Base-by-base conservation (phyloP, 2,113 vertebrate genomes). In the Aptenodytes patagonicus region DNA sequence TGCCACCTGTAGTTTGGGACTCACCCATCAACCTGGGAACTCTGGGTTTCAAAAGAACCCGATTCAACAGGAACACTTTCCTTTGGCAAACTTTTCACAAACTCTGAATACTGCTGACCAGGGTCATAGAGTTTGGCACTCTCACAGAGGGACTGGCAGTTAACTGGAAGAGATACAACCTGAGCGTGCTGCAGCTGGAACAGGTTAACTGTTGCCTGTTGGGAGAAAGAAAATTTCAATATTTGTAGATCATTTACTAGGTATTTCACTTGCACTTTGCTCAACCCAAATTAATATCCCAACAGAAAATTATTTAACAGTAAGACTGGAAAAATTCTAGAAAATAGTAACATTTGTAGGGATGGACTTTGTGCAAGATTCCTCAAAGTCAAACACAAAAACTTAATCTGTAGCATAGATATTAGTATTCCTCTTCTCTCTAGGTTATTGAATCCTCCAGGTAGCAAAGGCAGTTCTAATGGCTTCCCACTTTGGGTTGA, bases 121-220 rank as follows among this genome's bases (percentile, higher is more conserved):
- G 99, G 99, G 81, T 99, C 99, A 85, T 99, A 99, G 80, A 99
- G 98, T 95, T 99, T 99, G 95, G 99, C 98, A 60, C 97, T 99
- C 94, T 99, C 99, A 97, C 99, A 99, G 60, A 99, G 98, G 26
- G 98, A 98, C 96, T 99, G 99, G 90, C 98, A 98, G 91, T 98
- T 99, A 49, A 99, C 98, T 4, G 99, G 99, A 21, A 99, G 98
- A 38, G 99, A 99, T 8, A 99, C 98, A 44, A 98, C 98, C 97
- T 99, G 99, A 24, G 98, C 98, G 16, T 99, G 99, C 95, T 99
- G 99, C 96, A 99, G 98, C 97, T 99, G 99, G 98, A 99, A 99
- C 97, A 99, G 98, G 94, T 99, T 99, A 76, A 99, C 99, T 4
- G 99, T 99, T 96, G 99, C 99, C 99, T 99, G 83, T 57, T 76